Evolutionary conservation across 1,140 invertebrate species (phyloP).

Genomic region (Atopsyche davidsoni): DNA sequence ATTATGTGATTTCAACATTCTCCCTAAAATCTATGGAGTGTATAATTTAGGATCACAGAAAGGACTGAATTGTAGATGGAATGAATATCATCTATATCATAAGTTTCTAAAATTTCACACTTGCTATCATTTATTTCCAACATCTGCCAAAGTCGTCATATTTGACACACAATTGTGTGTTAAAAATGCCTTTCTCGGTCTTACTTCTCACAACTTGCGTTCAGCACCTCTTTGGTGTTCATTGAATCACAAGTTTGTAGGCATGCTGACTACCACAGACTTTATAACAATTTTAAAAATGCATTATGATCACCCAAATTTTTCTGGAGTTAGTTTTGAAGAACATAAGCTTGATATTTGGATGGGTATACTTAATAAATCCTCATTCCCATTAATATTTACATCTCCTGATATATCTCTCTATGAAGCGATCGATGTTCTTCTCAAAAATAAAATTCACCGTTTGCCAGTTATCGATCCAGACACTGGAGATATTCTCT

Average conservation of each 20-base stretch:
- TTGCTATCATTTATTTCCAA: conserved; percentile 98
- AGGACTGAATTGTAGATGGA: no score
- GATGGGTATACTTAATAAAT: conserved; percentile 78
- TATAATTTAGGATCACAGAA: no score
- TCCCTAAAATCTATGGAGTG: no score
- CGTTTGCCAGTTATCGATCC: conserved; percentile 94
- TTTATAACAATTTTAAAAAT: conserved; percentile 98
- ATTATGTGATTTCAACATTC: no score
- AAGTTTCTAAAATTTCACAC: conserved; percentile 99
- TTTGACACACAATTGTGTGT: conserved; percentile 99
- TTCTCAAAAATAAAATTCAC: conserved; percentile 93
- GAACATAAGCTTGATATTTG: conserved; percentile 95
- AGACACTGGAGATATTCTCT: conserved; percentile 93
- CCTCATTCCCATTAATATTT: conserved; percentile 74
- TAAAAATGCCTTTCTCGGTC: conserved; percentile 97
- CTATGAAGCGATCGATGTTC: conserved; percentile 86
- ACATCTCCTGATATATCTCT: conserved; percentile 84
- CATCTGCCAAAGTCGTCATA: conserved; percentile 96
- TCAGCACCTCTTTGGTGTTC: conserved; percentile 99
- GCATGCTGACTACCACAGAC: conserved; percentile 99
- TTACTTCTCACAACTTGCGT: conserved; percentile 96
- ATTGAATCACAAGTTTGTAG: conserved; percentile 80
- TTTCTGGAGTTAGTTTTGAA: conserved; percentile 91
- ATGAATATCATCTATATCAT: no score
- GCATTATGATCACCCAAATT: conserved; percentile 89